Evolutionary conservation across 2,888 invertebrate species (phyloP), one percentile per base, ranked within the genome.

Genomic region (Ametastegia equiseti): DNA sequence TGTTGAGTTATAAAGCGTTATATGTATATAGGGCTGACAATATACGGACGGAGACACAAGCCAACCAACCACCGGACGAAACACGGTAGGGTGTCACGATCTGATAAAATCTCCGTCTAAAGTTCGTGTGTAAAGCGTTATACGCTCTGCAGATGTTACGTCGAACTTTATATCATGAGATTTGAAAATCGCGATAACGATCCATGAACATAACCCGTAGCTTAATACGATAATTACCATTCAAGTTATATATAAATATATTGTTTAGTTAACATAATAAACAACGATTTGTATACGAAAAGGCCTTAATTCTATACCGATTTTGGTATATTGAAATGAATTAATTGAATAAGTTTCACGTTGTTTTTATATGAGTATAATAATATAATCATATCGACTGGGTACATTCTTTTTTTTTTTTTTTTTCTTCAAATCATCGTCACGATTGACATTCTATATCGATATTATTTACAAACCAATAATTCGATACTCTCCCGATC

Each of bases 21-120:
- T 63, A 63, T 63, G n/a, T 63, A 23, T 15, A 9, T n/a, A 63
- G 11, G 1, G n/a, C n/a, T n/a, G n/a, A 6, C 30, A 2, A 63
- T 33, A 63, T n/a, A n/a, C n/a, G 27, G n/a, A 33, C 15, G 33
- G 7, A 63, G 63, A 33, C 7, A 63, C 33, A n/a, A n/a, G n/a
- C n/a, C n/a, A n/a, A n/a, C n/a, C n/a, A n/a, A 33, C 23, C 63
- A 63, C 15, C 15, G 63, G 11, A 33, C 13, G 7, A 27, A 15
- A 63, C 13, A 27, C n/a, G 23, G 63, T n/a, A 36, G 33, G 63
- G 23, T 27, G 63, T 63, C 45, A 33, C 27, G 27, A n/a, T 15
- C 33, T 30, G 33, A 63, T 63, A 63, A 63, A 63, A 63, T 63
- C 63, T 63, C 63, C 13, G n/a, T 30, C 33, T n/a, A 63, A 63